Base-by-base conservation (phyloP, 2,797 vertebrate genomes). In the Malacoraja senta region DNA sequence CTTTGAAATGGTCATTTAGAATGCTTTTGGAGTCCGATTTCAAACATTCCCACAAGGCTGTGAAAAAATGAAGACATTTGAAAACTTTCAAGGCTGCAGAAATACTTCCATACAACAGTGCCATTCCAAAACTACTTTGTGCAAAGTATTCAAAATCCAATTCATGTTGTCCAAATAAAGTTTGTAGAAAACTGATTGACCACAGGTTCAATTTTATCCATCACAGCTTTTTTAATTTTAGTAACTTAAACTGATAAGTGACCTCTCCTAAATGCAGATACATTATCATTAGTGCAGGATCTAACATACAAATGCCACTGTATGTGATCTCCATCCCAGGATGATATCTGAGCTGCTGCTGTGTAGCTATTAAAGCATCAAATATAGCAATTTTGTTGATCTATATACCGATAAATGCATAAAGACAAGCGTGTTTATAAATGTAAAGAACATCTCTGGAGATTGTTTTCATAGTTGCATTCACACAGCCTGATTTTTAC, bases 381-480 rank as follows among this genome's bases (percentile, higher is more conserved):
- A 35, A 38, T 32, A 9, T 71, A 71, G n/a, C 32, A 26, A 10
- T 53, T 92, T 44, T n/a, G 26, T 21, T 92, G 90, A 76, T 44
- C 71, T 44, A 76, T 29, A 58, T 68, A 19, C 17, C 19, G 17
- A 68, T 35, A 88, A 32, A 65, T n/a, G 35, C 63, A 58, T 83
- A 3, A 29, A 58, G 44, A 3, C 38, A 88, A 19, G 7, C 35
- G 29, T 84, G 38, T 21, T 80, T 80, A 80, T 80, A 15, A 58
- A 61, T 76, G 35, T 29, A 58, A 92, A 44, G 61, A 53, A 92
- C 53, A 17, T 74, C 71, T 58, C 68, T n/a, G 12, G 90, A n/a
- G 71, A 92, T 92, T 58, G 29, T 92, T 92, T 90, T 74, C 90
- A 58, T 74, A 92, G 24, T 72, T 26, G 12, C 90, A 76, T 76